Conservation (phyloP, 2,797 vertebrate genomes). For the Alauda arvensis region DNA sequence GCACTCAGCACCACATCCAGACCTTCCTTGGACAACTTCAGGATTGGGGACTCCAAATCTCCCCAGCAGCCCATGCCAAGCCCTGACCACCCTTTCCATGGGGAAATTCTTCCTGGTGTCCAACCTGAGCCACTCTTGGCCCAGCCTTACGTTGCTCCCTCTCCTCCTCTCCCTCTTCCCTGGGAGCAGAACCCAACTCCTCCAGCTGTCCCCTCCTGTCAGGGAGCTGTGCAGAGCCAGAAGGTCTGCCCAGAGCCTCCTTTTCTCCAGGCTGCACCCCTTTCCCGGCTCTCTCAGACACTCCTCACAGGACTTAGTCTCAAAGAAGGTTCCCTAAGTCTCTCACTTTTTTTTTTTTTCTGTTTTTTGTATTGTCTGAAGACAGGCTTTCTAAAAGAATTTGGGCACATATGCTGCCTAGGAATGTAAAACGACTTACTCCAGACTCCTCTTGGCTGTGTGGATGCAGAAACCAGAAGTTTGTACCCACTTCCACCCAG, state of each 20-base stretch:
- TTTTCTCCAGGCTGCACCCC: background rate
- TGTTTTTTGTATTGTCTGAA: background rate
- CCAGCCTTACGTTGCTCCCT: background rate
- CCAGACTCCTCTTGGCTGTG: background rate
- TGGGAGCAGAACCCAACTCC: background rate
- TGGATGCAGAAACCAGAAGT: background rate
- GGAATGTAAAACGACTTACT: background rate
- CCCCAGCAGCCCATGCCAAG: background rate
- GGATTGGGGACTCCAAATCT: too few relatives aligned
- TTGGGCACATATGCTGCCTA: background rate
- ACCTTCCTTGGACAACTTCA: accelerated
- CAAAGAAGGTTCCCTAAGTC: background rate
- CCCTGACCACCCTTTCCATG: background rate
- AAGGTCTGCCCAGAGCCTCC: background rate
- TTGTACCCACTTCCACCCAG: background rate
- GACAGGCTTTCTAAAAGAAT: background rate
- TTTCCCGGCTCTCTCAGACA: background rate
- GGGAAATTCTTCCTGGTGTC: background rate
- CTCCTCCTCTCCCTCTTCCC: background rate
- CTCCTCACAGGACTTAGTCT: background rate
- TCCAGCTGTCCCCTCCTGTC: background rate
- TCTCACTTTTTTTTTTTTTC: background rate
- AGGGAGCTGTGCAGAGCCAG: background rate
- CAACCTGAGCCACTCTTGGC: background rate
- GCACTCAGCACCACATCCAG: background rate